Conservation (phyloP, 2,113 vertebrate species). For the Callaeas wilsoni region DNA sequence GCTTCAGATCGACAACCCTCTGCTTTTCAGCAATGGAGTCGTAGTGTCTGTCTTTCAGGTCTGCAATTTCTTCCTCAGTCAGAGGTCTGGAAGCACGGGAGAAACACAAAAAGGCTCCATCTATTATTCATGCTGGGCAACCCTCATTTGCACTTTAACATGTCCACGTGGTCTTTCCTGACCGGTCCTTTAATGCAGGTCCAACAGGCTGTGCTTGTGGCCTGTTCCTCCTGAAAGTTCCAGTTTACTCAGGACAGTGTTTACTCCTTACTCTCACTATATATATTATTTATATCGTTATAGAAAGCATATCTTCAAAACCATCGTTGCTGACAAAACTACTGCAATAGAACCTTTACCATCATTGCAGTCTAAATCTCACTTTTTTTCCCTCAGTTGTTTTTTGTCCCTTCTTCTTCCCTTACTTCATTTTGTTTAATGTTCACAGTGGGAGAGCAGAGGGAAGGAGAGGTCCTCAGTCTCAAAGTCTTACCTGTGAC, state of each 20-base stretch:
- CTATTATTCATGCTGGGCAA: neutral
- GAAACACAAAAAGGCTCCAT: neutral
- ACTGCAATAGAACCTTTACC: neutral
- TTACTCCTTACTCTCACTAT: neutral
- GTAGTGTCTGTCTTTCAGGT: slow-evolving; percentile 86
- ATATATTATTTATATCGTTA: neutral
- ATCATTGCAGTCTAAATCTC: neutral
- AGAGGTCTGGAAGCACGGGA: slow-evolving; percentile 76
- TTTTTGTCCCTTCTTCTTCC: neutral
- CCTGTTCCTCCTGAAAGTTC: neutral
- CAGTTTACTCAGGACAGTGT: neutral
- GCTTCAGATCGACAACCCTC: slow-evolving; percentile 81
- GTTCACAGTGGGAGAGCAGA: neutral
- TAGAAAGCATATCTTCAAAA: neutral
- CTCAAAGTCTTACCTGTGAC: slow-evolving; percentile 69
- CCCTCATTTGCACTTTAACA: neutral
- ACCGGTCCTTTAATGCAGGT: neutral
- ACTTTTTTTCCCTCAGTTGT: neutral
- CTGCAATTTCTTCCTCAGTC: slow-evolving; percentile 89
- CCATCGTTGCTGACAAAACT: neutral
- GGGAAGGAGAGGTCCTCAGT: neutral
- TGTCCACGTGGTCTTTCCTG: neutral
- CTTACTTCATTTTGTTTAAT: neutral
- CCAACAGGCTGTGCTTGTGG: neutral
- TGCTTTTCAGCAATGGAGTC: slow-evolving; percentile 88